Conservation (phyloP, 2,888 invertebrate species). For the Drosophila demipolita region DNA sequence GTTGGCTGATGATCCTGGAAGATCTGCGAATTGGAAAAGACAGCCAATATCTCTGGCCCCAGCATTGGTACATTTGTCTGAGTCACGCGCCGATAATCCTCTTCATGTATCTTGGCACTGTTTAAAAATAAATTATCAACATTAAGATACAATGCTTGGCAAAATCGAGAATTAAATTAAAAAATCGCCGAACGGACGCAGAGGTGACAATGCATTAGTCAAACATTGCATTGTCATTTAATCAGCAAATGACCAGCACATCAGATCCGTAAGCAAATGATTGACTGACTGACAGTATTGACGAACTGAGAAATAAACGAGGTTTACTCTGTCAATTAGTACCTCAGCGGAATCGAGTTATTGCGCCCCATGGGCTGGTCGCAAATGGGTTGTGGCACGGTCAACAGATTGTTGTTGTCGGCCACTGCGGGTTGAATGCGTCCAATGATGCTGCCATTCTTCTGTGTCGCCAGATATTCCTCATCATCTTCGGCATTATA, state of each 20-base stretch:
- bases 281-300: constrained; percentile 37
- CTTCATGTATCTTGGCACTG: constrained; percentile 85
- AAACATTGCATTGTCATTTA: constrained; percentile 48
- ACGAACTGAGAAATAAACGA: constrained; percentile 15
- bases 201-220: constrained; percentile 29
- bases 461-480: constrained; percentile 78
- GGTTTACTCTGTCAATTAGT: constrained; percentile 68
- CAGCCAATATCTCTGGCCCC: constrained; percentile 85
- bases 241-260: constrained; percentile 29
- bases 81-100: constrained; percentile 85
- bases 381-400: constrained; percentile 81
- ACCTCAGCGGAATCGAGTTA: constrained; percentile 79
- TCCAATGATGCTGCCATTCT: constrained; percentile 79
- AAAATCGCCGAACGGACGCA: not conserved
- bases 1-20: constrained; percentile 85
- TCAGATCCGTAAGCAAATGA: constrained; percentile 18
- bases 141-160: constrained; percentile 10
- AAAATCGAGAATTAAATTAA: constrained; percentile 14
- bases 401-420: constrained; percentile 82
- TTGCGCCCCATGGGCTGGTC: constrained; percentile 82
- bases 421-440: constrained; percentile 72
- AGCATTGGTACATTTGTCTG: constrained; percentile 85
- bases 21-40: constrained; percentile 85
- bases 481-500: constrained; percentile 85
- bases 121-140: constrained; percentile 11